phyloP scores from a whole-genome alignment of 2,888 invertebrate genomes.

The Lordiphosa andalusiaca region DNA sequence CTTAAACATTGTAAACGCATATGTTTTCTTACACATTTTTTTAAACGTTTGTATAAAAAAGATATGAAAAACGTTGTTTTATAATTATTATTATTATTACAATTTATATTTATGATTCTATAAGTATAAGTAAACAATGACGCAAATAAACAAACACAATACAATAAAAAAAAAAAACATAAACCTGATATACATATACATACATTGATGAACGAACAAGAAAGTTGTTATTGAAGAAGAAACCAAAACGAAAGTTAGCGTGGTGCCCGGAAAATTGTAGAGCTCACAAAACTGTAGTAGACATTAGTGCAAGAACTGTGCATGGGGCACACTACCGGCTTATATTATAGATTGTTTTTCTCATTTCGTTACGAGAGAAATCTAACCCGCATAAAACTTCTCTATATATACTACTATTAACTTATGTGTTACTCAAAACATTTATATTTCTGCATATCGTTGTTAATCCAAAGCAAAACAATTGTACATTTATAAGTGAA shows the following conservation, averaged over 20 bases:
- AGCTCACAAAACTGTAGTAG: slow-evolving; percentile 12
- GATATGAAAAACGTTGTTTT: slow-evolving; percentile 47
- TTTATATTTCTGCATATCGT: slow-evolving; percentile 64
- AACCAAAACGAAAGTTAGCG: slow-evolving; percentile 13
- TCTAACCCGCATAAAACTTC: slow-evolving; percentile 20
- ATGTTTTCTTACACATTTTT: slow-evolving; percentile 52
- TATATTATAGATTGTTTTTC: slow-evolving; percentile 1
- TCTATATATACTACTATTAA: slow-evolving; percentile 33
- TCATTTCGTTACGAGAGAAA: slow-evolving; percentile 9
- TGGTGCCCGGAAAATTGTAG: slow-evolving; percentile 31
- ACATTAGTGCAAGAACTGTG: background rate
- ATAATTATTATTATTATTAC: slow-evolving; percentile 63
- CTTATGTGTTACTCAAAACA: slow-evolving; percentile 53
- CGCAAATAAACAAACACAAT: slow-evolving; percentile 68
- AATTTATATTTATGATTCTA: slow-evolving; percentile 68
- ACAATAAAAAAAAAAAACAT: slow-evolving; percentile 26
- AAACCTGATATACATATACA: slow-evolving; percentile 39
- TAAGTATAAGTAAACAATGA: slow-evolving; percentile 64
- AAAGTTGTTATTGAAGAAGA: slow-evolving; percentile 46
- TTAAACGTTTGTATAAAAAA: slow-evolving; percentile 61
- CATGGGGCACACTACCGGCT: background rate
- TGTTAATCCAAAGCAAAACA: slow-evolving; percentile 39
- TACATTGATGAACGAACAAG: slow-evolving; percentile 23
- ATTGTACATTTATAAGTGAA: slow-evolving; percentile 36
- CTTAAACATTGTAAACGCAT: slow-evolving; percentile 45